Percentiles rank a stretch among this genome's conserved stretches.
These are phyloP conservation scores for Chouioia cunea DNA, from an alignment of 2,888 invertebrate genomes.

Conservation along the genomic window DNA sequence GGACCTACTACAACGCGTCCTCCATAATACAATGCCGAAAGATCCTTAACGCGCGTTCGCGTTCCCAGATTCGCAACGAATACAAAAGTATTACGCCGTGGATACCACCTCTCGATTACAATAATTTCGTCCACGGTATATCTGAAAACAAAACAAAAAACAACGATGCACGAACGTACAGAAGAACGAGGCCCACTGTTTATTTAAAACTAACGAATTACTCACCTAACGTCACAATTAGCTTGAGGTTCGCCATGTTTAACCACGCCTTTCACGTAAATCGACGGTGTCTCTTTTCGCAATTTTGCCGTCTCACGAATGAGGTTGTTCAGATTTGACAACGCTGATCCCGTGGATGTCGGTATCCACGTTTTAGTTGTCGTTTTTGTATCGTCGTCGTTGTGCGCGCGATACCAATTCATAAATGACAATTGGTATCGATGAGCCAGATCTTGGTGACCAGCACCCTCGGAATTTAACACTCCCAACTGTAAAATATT, in stretches of 20 bases:
- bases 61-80: slow-evolving; percentile 81
- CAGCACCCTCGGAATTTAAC: slow-evolving; percentile 59
- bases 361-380: slow-evolving; percentile 74
- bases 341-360: slow-evolving; percentile 67
- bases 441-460: slow-evolving; percentile 67
- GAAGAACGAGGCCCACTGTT: background rate
- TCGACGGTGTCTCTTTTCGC: slow-evolving; percentile 76
- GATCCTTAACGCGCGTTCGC: slow-evolving; percentile 75
- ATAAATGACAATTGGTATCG: slow-evolving; percentile 80
- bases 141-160: slow-evolving; percentile 63
- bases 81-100: slow-evolving; percentile 82
- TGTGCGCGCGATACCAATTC: slow-evolving; percentile 71
- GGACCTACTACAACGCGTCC: slow-evolving; percentile 75
- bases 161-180: background rate
- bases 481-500: slow-evolving; percentile 59
- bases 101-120: slow-evolving; percentile 83
- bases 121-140: slow-evolving; percentile 75
- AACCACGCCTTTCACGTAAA: slow-evolving; percentile 79
- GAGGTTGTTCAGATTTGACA: slow-evolving; percentile 69
- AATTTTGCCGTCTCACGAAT: slow-evolving; percentile 74
- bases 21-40: slow-evolving; percentile 82
- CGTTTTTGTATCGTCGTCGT: slow-evolving; percentile 46
- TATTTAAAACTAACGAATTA: background rate
- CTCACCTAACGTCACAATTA: slow-evolving; percentile 76
- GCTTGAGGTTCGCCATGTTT: slow-evolving; percentile 76